Evolutionary conservation across 2,113 vertebrate genomes (phyloP).

Genomic region (Clupea harengus): DNA sequence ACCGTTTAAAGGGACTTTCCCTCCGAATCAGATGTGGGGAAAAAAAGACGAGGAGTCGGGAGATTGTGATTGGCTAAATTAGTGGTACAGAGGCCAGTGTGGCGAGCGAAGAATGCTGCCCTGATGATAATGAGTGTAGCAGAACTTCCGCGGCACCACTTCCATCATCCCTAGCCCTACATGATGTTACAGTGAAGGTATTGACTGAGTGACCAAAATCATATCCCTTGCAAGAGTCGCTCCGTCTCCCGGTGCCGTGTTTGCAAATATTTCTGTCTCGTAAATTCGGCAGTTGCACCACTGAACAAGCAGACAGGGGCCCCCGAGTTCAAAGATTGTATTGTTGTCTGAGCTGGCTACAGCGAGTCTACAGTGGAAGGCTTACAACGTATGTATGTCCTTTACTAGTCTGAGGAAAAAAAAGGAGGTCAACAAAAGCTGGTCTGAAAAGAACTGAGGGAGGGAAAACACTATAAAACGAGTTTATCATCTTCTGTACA

Average conservation of each 20-base stretch:
- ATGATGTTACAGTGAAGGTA: conserved; percentile 61
- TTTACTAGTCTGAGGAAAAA: conserved; percentile 45
- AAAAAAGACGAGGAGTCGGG: conserved; percentile 58
- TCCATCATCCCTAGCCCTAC: conserved; percentile 40
- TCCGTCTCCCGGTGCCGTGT: conserved; percentile 47
- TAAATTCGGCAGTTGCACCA: conserved; percentile 47
- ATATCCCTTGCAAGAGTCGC: conserved; percentile 56
- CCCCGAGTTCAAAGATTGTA: conserved; percentile 52
- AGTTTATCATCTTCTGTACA: conserved; percentile 51
- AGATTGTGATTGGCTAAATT: conserved; percentile 63
- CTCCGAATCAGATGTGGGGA: conserved; percentile 57
- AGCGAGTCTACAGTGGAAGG: conserved; percentile 30
- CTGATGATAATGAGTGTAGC: conserved; percentile 72
- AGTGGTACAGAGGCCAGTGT: conserved; percentile 59
- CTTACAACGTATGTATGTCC: conserved; percentile 50
- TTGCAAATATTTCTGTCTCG: conserved; percentile 50
- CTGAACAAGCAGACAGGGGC: conserved; percentile 25
- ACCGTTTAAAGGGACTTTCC: conserved; percentile 57
- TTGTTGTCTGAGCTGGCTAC: conserved; percentile 39
- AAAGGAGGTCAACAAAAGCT: background rate
- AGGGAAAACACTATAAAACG: conserved; percentile 37
- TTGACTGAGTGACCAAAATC: conserved; percentile 59
- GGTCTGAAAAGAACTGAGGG: background rate
- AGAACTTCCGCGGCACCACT: conserved; percentile 57
- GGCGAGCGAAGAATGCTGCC: conserved; percentile 60